Evolutionary conservation across 2,888 invertebrate species (phyloP).

Genomic region (Diogma glabrata): DNA sequence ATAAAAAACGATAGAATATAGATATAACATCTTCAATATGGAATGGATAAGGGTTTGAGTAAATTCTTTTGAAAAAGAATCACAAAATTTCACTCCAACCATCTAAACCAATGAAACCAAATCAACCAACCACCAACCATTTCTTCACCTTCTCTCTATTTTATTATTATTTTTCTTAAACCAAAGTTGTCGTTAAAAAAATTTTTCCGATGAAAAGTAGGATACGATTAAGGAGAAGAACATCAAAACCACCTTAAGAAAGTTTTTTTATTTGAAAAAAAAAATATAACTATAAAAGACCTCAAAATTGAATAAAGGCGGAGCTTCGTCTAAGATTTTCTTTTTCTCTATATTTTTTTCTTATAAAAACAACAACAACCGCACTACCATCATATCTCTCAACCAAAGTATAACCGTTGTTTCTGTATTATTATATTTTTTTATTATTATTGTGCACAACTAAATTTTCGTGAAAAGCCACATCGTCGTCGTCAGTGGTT

Average conservation of each 20-base stretch:
- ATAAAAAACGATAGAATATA: not conserved
- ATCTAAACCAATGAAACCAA: conserved; percentile 9
- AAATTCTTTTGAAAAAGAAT: conserved; percentile 7
- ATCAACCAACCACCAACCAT: conserved; percentile 9
- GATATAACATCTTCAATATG: not conserved
- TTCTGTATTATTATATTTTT: conserved; percentile 3
- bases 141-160: too few relatives aligned
- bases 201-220: not conserved
- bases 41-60: not conserved
- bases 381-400: not conserved
- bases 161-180: too few relatives aligned
- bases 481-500: conserved; percentile 10
- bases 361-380: conserved; percentile 8
- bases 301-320: conserved; percentile 8
- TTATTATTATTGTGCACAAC: not conserved
- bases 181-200: conserved; percentile 6
- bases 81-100: conserved; percentile 9
- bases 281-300: conserved; percentile 2
- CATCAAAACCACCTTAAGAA: conserved; percentile 7
- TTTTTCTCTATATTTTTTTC: too few relatives aligned
- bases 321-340: too few relatives aligned
- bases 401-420: not conserved
- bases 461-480: conserved; percentile 8
- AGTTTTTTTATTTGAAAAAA: not conserved
- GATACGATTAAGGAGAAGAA: conserved; percentile 3